Evolutionary conservation across 2,888 invertebrate species (phyloP).

Genomic region (Drosophila histrio): DNA sequence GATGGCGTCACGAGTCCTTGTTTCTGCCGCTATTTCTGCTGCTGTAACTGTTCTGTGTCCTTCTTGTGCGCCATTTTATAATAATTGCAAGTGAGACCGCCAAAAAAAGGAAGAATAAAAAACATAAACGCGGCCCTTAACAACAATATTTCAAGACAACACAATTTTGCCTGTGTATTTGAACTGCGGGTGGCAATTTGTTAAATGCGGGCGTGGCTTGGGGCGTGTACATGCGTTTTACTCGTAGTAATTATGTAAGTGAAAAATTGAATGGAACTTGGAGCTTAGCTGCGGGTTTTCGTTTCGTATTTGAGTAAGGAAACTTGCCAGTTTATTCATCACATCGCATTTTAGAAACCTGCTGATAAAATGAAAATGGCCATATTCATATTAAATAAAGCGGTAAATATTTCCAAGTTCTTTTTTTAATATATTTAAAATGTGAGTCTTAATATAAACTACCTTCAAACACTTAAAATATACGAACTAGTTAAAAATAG

Average conservation of each 20-base stretch:
- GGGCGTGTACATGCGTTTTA: slow-evolving; percentile 28
- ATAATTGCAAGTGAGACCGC: slow-evolving; percentile 70
- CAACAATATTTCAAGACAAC: slow-evolving; percentile 60
- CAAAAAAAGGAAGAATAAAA: slow-evolving; percentile 46
- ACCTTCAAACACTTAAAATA: no score
- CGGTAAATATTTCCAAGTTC: no score
- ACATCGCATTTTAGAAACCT: no score
- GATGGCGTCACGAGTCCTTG: slow-evolving; percentile 50
- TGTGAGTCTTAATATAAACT: no score
- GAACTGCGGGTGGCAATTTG: slow-evolving; percentile 43
- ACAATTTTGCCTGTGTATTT: slow-evolving; percentile 48
- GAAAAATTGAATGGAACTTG: slow-evolving; percentile 39
- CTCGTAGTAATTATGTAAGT: slow-evolving; percentile 58
- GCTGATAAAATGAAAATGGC: no score
- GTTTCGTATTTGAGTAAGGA: no score
- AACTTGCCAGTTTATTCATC: no score
- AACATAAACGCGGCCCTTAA: slow-evolving; percentile 53
- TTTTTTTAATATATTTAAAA: no score
- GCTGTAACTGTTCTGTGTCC: slow-evolving; percentile 34
- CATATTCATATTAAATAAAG: no score
- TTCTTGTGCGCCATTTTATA: slow-evolving; percentile 72
- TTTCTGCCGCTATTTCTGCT: slow-evolving; percentile 16
- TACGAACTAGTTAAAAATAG: no score
- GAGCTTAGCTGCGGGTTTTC: not conserved
- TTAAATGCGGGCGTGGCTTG: slow-evolving; percentile 52